Conservation (phyloP, 2,888 invertebrate species). For the Drosophila mulleri region DNA sequence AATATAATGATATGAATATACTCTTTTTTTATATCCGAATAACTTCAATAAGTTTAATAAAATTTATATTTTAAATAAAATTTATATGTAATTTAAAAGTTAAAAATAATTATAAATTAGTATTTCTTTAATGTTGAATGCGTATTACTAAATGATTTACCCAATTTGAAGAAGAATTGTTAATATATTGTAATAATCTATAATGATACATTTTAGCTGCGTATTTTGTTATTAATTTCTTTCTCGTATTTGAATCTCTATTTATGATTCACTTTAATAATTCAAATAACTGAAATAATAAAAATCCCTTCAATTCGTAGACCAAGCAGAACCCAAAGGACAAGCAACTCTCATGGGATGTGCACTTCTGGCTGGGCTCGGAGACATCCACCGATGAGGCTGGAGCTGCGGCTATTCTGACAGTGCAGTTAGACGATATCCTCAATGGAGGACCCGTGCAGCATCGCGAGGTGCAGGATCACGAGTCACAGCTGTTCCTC, state of each 20-base stretch:
- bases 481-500: constrained; percentile 92
- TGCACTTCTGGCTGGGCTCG: constrained; percentile 95
- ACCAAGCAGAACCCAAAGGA: constrained; percentile 89
- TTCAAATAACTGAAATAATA: too few species aligned
- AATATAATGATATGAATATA: not conserved
- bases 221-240: not conserved
- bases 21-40: too few species aligned
- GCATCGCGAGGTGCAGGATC: constrained; percentile 93
- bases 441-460: constrained; percentile 94
- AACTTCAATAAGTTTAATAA: too few species aligned
- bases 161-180: too few species aligned
- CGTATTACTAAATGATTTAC: too few species aligned
- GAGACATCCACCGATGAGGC: constrained; percentile 92
- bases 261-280: not conserved
- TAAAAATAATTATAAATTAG: too few species aligned
- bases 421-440: constrained; percentile 93
- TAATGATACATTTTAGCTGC: not conserved
- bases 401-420: constrained; percentile 90
- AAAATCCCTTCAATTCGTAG: constrained; percentile 86
- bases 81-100: not conserved
- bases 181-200: not conserved
- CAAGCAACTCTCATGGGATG: constrained; percentile 90
- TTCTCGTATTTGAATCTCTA: not conserved
- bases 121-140: too few species aligned
- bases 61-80: not conserved